Evolutionary conservation across 2,113 vertebrate species (phyloP).

Genomic region (Panthera tigris): DNA sequence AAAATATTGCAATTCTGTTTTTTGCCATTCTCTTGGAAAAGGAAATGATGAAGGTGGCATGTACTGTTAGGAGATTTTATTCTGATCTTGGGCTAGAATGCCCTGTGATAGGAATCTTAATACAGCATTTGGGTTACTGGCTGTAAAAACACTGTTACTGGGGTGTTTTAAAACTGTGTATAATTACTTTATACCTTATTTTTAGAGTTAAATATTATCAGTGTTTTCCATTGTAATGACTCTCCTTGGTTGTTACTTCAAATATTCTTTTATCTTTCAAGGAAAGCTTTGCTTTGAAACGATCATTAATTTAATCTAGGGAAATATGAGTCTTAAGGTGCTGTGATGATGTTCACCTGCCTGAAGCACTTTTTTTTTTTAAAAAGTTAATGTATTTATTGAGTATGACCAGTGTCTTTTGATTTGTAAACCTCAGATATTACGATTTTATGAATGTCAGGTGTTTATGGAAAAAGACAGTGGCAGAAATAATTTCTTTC

Average conservation of each 20-base stretch:
- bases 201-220: neutral
- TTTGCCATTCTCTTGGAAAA: constrained; percentile 3
- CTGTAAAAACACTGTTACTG: constrained; percentile 12
- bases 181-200: neutral
- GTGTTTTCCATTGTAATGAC: constrained; percentile 5
- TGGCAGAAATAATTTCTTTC: constrained; percentile 13
- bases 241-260: constrained; percentile 44
- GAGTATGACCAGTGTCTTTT: neutral
- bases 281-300: constrained; percentile 47
- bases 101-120: neutral
- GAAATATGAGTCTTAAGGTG: neutral
- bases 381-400: neutral
- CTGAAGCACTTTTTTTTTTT: neutral
- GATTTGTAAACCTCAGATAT: constrained; percentile 7
- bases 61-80: neutral
- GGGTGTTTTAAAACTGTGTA: neutral
- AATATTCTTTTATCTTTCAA: constrained; percentile 30
- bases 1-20: neutral
- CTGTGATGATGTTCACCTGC: neutral
- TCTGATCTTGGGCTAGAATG: neutral
- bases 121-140: neutral
- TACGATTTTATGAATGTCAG: constrained; percentile 8
- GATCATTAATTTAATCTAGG: neutral
- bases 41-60: neutral
- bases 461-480: neutral